These are phyloP conservation scores for Acromyrmex echinatior DNA, from an alignment of 1,140 invertebrate species.

Conservation along the genomic window DNA sequence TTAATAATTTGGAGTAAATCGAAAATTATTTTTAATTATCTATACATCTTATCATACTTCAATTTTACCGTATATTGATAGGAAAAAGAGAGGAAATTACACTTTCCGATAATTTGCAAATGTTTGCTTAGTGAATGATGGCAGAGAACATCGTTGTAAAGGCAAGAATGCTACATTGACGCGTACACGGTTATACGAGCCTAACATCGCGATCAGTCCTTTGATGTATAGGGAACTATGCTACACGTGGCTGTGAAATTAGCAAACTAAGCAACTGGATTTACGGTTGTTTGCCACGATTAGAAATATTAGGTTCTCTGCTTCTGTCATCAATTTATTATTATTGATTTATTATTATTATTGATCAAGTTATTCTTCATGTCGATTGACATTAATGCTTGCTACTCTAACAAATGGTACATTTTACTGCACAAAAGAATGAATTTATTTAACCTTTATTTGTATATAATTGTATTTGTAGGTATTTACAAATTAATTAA, in stretches of 20 bases:
- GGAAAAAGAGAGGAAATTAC: not conserved
- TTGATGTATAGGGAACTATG: conserved; percentile 22
- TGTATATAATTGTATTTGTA: not conserved
- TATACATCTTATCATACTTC: not conserved
- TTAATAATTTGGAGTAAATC: not conserved
- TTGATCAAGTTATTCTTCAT: conserved; percentile 25
- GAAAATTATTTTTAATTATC: not conserved
- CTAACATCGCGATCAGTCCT: conserved; percentile 60
- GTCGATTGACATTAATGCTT: not conserved
- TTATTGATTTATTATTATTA: no score
- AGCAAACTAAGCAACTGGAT: conserved; percentile 31
- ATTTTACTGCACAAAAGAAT: conserved; percentile 13
- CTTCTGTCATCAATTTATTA: not conserved
- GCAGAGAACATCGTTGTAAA: conserved; percentile 14
- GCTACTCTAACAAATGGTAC: not conserved
- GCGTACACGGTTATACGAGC: conserved; percentile 44
- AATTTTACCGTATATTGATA: not conserved
- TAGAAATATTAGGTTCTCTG: conserved; percentile 31
- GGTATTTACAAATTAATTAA: conserved; percentile 19
- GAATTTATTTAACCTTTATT: not conserved
- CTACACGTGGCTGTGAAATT: conserved; percentile 18
- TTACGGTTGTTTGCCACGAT: conserved; percentile 9
- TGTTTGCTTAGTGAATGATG: conserved; percentile 13
- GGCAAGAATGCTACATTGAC: conserved; percentile 45
- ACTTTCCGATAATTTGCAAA: not conserved